phyloP scores from a whole-genome alignment of 2,113 vertebrate genomes.

The Peucedramus taeniatus region DNA sequence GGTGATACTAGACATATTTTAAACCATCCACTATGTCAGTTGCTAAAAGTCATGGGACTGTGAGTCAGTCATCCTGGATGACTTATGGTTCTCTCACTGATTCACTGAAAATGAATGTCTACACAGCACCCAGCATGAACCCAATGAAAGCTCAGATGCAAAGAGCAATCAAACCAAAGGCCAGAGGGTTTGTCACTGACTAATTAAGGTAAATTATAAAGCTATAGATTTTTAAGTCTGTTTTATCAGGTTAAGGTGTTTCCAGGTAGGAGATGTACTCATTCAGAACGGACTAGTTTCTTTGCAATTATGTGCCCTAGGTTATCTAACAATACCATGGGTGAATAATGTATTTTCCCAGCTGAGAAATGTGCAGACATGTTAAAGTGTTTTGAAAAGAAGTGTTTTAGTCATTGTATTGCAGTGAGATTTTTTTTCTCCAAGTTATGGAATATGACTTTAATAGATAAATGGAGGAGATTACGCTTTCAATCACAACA shows the following conservation, averaged over 20 bases:
- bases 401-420: neutral
- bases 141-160: neutral
- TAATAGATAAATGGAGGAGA: neutral
- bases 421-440: neutral
- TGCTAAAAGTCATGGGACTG: constrained; percentile 29
- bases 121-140: neutral
- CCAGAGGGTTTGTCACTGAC: neutral
- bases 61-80: constrained; percentile 33
- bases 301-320: neutral
- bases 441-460: neutral
- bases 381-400: neutral
- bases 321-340: neutral
- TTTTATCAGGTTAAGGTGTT: neutral
- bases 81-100: neutral
- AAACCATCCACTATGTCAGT: neutral
- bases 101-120: constrained; percentile 22
- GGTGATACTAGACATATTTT: neutral
- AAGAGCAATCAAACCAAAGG: neutral
- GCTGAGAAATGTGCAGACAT: neutral
- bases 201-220: neutral
- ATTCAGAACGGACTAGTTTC: neutral
- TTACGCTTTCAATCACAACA: neutral
- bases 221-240: neutral
- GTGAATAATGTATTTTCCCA: neutral
- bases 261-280: fast-evolving